phyloP scores from a whole-genome alignment of 2,888 invertebrate genomes.

The Selenia dentaria region DNA sequence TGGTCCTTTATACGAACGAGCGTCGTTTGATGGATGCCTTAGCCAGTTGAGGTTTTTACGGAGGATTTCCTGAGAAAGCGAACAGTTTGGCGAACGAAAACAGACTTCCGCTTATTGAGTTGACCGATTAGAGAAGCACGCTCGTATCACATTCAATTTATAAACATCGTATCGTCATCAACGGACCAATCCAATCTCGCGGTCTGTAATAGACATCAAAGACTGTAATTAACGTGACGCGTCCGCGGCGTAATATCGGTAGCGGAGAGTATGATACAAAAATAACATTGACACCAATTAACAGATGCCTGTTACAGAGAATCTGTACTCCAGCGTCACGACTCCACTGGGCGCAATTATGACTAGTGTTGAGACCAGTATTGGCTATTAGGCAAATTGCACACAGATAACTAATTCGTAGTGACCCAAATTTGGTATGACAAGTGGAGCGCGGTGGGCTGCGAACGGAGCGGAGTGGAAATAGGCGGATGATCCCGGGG shows the following conservation, averaged over 20 bases:
- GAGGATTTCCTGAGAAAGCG: conserved; percentile 55
- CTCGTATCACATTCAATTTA: conserved; percentile 14
- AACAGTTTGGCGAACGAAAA: conserved; percentile 39
- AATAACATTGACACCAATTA: conserved; percentile 68
- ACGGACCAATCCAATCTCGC: conserved; percentile 38
- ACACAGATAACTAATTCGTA: conserved; percentile 63
- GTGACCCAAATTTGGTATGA: conserved; percentile 73
- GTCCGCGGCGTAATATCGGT: conserved; percentile 43
- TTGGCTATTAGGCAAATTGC: conserved; percentile 59
- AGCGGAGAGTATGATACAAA: conserved; percentile 47
- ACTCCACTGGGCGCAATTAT: conserved; percentile 42
- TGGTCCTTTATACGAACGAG: conserved; percentile 69
- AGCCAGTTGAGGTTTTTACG: conserved; percentile 62
- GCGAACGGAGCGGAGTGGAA: conserved; percentile 50
- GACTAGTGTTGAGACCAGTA: conserved; percentile 37
- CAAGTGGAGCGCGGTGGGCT: conserved; percentile 55
- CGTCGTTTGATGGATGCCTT: conserved; percentile 73
- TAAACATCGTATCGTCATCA: conserved; percentile 24
- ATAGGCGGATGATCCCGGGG: conserved; percentile 65
- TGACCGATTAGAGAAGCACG: conserved; percentile 20
- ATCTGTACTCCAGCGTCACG: conserved; percentile 39
- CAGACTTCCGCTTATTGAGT: conserved; percentile 46
- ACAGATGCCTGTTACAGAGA: conserved; percentile 42
- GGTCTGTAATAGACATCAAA: conserved; percentile 44
- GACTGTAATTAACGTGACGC: conserved; percentile 49